A percentile compares a stretch with the other conserved stretches of the same genome.
Conservation (phyloP, 2,888 invertebrate species). For the Cistogaster globosa region DNA sequence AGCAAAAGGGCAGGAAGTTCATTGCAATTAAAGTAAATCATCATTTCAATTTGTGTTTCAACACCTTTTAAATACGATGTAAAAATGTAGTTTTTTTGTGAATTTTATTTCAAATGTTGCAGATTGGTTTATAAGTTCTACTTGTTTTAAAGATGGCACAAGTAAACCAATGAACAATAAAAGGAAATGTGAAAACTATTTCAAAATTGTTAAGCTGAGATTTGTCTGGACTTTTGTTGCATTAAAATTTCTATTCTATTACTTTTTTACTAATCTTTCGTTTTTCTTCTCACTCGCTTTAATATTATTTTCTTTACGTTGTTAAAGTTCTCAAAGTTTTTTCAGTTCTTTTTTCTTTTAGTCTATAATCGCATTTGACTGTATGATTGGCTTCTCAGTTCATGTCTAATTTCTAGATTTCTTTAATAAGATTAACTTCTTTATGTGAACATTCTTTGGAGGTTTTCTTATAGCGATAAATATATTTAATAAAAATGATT, state of each 20-base stretch:
- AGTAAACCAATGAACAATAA: constrained; percentile 19
- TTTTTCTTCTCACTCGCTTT: constrained; percentile 50
- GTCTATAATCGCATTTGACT: not conserved
- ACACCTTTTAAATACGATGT: constrained; percentile 13
- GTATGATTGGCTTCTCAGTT: constrained; percentile 64
- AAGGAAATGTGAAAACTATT: constrained; percentile 50
- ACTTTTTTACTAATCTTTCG: constrained; percentile 21
- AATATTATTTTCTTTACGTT: constrained; percentile 56
- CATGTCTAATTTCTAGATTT: constrained; percentile 69
- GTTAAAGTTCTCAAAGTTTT: constrained; percentile 40
- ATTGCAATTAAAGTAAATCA: constrained; percentile 51
- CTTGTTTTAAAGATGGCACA: not conserved
- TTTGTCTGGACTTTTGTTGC: constrained; percentile 63
- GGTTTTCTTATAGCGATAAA: not conserved
- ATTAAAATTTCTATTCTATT: constrained; percentile 31
- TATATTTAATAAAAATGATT: not conserved
- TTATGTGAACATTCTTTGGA: constrained; percentile 12
- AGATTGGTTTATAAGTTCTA: not conserved
- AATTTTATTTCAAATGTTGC: not conserved
- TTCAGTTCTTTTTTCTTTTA: not conserved
- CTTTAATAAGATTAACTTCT: constrained; percentile 58
- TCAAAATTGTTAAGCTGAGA: constrained; percentile 61
- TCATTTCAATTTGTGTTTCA: constrained; percentile 32
- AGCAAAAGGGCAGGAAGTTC: constrained; percentile 35
- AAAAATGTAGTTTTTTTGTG: constrained; percentile 29